Conservation (phyloP, 1,140 invertebrate species). For the Rhyacophila brunnea region DNA sequence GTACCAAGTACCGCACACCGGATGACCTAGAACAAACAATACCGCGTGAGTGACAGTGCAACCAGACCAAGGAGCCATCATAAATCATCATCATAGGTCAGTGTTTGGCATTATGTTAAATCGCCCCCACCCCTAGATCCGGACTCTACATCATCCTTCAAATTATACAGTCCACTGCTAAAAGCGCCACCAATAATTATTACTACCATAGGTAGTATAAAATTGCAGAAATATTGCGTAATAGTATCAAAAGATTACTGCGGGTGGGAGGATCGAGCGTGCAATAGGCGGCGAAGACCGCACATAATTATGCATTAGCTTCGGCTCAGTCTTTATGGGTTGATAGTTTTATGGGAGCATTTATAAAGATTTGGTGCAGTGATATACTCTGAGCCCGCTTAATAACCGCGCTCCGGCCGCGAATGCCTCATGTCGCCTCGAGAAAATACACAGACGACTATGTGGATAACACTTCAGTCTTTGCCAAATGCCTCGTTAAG, state of each 20-base stretch:
- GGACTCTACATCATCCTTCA: too few species aligned
- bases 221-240: conserved; percentile 12
- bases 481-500: background rate
- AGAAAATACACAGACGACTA: conserved; percentile 17
- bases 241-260: conserved; percentile 1
- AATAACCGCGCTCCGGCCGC: conserved; percentile 16
- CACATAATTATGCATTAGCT: conserved; percentile 36
- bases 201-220: too few species aligned
- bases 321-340: conserved; percentile 30
- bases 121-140: too few species aligned
- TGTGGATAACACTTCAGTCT: background rate
- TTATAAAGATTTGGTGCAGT: conserved; percentile 36
- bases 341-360: conserved; percentile 36
- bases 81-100: too few species aligned
- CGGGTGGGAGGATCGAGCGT: conserved; percentile 1
- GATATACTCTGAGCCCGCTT: conserved; percentile 24
- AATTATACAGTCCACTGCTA: too few species aligned
- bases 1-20: too few species aligned
- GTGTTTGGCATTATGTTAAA: too few species aligned
- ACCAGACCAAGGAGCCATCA: too few species aligned
- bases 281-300: conserved; percentile 28
- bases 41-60: too few species aligned
- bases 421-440: conserved; percentile 1
- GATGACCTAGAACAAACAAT: too few species aligned
- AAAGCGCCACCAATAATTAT: too few species aligned